Evolutionary conservation across 2,113 vertebrate species (phyloP).

Genomic region (human (Homo sapiens)): DNA sequence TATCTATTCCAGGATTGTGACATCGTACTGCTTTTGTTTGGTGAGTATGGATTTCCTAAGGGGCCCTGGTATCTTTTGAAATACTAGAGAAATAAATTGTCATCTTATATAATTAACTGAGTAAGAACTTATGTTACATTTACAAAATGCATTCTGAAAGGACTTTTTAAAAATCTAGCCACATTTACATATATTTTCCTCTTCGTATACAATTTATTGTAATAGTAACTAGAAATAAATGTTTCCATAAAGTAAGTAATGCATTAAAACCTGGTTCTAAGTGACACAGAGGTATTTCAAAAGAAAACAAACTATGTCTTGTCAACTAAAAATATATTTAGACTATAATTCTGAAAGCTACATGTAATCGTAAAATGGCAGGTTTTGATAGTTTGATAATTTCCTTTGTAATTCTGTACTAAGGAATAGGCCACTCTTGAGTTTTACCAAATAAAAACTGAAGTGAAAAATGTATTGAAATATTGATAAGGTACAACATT

Average conservation of each 20-base stretch:
- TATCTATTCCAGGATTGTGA: not conserved
- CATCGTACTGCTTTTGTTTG: slow-evolving; percentile 9
- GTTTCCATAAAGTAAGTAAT: not conserved
- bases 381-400: slow-evolving; percentile 17
- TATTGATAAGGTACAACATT: not conserved
- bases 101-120: not conserved
- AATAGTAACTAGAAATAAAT: slow-evolving; percentile 12
- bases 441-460: not conserved
- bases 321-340: slow-evolving; percentile 31
- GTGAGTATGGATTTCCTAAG: slow-evolving; percentile 53
- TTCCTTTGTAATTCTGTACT: slow-evolving; percentile 3
- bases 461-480: not conserved
- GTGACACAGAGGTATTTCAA: not conserved
- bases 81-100: slow-evolving; percentile 30
- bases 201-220: not conserved
- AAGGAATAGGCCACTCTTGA: not conserved
- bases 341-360: slow-evolving; percentile 30
- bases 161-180: not conserved
- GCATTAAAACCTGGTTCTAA: not conserved
- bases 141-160: not conserved
- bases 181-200: not conserved
- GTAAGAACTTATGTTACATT: slow-evolving; percentile 15
- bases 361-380: not conserved
- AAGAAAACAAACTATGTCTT: slow-evolving; percentile 43
- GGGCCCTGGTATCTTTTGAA: slow-evolving; percentile 43